Evolutionary conservation across 2,113 vertebrate genomes (phyloP).

Genomic region (Benthochromis sp.): DNA sequence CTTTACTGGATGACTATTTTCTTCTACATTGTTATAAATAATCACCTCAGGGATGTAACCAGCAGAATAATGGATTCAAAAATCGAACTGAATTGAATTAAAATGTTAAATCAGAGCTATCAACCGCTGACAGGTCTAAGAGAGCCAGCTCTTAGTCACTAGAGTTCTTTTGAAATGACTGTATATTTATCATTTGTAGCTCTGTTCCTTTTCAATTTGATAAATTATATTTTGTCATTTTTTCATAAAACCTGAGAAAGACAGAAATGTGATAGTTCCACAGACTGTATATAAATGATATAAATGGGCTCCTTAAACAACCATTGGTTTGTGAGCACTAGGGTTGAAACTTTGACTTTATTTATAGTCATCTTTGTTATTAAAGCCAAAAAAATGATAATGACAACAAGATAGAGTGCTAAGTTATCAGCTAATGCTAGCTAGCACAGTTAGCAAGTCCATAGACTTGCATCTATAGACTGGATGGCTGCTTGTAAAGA

Average conservation of each 20-base stretch:
- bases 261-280: background rate
- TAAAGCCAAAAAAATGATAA: background rate
- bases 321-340: background rate
- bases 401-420: background rate
- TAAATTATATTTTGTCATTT: background rate
- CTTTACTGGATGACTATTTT: background rate
- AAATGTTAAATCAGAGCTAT: background rate
- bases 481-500: background rate
- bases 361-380: background rate
- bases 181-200: background rate
- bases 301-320: background rate
- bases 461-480: background rate
- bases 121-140: background rate
- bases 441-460: background rate
- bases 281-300: background rate
- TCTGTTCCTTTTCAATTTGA: background rate
- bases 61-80: background rate
- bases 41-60: background rate
- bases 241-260: background rate
- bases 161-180: background rate
- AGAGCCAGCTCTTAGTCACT: background rate
- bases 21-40: background rate
- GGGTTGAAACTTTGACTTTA: background rate
- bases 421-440: background rate
- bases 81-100: background rate